Evolutionary conservation across 2,797 vertebrate genomes (phyloP), one percentile per base, ranked within the genome.

Genomic region (Taeniopygia guttata): DNA sequence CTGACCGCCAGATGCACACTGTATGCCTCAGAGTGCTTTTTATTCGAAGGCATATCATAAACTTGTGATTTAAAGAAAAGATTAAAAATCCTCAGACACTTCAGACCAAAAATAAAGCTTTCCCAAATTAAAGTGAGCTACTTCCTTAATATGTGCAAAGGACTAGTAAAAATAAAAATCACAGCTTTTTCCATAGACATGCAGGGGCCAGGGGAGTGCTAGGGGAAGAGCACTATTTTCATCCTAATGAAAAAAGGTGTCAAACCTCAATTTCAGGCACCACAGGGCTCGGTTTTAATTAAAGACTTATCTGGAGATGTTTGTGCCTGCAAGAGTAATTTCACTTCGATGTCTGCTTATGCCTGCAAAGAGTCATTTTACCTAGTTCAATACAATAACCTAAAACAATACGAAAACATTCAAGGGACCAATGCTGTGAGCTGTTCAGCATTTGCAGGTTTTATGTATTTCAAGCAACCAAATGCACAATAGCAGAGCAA

Each of bases 201-300:
- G 1, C 1, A 1, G 7, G 10, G 6, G 8, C 2, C 2, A 14
- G 11, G 11, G 10, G 45, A 56, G 45, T 2, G 4, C 60, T 48
- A 56, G 49, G 11, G 20, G 42, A 92, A 81, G 32, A 92, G 27
- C 13, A 43, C 4, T 17, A 22, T 60, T 62, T 68, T 73, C 34
- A 93, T 40, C 9, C 26, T 38, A 69, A 26, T 30, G 58, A 78
- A 86, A 59, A 78, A 59, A 49, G 60, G 16, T 11, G 29, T 29
- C 45, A 80, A 79, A 68, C 5, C 22, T 59, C 42, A 32, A 25
- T 83, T 21, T 81, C 46, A 43, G 64, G 42, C 36, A 94, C 36
- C 64, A 62, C 4, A 78, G n/a, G 18, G 4, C 9, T 77, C 69
- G 63, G 30, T 43, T 78, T 87, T 87, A 73, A 82, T 68, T 84